Percentiles rank a stretch among this genome's conserved stretches.
Conservation (phyloP, 1,140 invertebrate genomes). For the Catajapyx aquilonaris region DNA sequence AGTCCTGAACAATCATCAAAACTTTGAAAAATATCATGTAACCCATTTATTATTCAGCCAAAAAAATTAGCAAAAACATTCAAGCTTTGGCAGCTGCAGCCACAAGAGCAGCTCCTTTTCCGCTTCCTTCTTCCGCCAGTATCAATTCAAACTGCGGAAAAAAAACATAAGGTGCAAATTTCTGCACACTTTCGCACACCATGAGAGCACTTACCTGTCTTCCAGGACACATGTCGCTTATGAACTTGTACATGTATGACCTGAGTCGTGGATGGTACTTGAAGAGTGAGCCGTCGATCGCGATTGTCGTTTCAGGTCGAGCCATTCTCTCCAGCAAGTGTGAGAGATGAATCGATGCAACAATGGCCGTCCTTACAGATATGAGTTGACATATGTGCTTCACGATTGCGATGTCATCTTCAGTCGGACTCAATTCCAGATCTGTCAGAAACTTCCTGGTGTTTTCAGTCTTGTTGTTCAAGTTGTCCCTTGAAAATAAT, state of each 20-base stretch:
- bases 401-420: constrained; percentile 45
- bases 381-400: constrained; percentile 53
- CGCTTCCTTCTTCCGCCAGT: constrained; percentile 56
- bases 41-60: too few species aligned
- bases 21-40: too few species aligned
- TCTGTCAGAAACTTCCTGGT: constrained; percentile 23
- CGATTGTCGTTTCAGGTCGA: constrained; percentile 41
- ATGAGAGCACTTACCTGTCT: constrained; percentile 24
- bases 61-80: too few species aligned
- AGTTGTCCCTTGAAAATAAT: constrained; percentile 27
- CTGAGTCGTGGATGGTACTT: constrained; percentile 63
- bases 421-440: constrained; percentile 24
- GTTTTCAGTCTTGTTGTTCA: constrained; percentile 19
- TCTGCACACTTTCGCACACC: background rate
- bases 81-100: constrained; percentile 38
- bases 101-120: constrained; percentile 51
- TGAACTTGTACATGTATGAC: constrained; percentile 49
- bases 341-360: constrained; percentile 50
- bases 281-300: constrained; percentile 71
- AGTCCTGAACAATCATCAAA: too few species aligned
- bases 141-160: constrained; percentile 38
- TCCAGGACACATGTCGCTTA: constrained; percentile 33
- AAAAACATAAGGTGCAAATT: constrained; percentile 6
- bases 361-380: constrained; percentile 53
- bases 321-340: constrained; percentile 47